Evolutionary conservation across 2,888 invertebrate genomes (phyloP).

Genomic region (Dolomedes plantarius): DNA sequence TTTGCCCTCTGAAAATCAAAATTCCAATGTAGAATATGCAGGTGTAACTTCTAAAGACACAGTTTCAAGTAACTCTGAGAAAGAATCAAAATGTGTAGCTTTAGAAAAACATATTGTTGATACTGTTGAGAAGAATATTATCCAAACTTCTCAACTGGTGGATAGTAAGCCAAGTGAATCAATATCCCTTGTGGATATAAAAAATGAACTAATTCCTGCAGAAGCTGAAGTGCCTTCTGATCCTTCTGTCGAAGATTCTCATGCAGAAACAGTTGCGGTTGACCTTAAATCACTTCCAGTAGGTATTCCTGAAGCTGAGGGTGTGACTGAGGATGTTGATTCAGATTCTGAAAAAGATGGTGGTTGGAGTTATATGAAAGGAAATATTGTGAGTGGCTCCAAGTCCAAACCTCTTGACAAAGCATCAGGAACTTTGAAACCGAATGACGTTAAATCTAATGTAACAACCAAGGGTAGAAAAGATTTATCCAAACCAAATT

Average conservation of each 20-base stretch:
- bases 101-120: neutral
- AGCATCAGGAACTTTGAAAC: neutral
- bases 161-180: no score
- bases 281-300: slow-evolving; percentile 62
- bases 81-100: neutral
- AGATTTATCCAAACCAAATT: slow-evolving; percentile 35
- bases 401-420: slow-evolving; percentile 18
- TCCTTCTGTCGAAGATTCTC: slow-evolving; percentile 31
- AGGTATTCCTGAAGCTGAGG: slow-evolving; percentile 72
- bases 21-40: neutral
- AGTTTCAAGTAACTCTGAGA: neutral
- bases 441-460: slow-evolving; percentile 1
- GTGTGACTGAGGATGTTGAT: slow-evolving; percentile 71
- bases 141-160: neutral
- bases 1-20: no score
- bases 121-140: neutral
- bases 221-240: slow-evolving; percentile 37
- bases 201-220: slow-evolving; percentile 3
- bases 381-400: slow-evolving; percentile 15
- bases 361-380: slow-evolving; percentile 71
- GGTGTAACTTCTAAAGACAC: neutral
- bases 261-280: slow-evolving; percentile 47
- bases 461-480: slow-evolving; percentile 30
- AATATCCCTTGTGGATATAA: slow-evolving; percentile 1
- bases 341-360: slow-evolving; percentile 72